Evolutionary conservation across 2,797 vertebrate species (phyloP).

Genomic region (Peromyscus nudipes): DNA sequence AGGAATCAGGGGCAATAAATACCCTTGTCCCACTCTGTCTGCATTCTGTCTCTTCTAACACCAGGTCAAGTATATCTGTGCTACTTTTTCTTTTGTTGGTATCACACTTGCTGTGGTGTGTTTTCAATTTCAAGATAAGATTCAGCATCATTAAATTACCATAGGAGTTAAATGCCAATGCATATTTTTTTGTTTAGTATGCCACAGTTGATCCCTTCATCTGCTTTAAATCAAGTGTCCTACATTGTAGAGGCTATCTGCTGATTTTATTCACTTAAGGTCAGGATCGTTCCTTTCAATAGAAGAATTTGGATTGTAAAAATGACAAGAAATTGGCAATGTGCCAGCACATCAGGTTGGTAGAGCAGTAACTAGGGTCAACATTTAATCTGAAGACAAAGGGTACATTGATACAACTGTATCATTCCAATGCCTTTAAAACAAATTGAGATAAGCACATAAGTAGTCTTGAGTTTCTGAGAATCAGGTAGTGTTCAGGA

Average conservation of each 20-base stretch:
- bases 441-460: fast-evolving
- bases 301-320: background rate
- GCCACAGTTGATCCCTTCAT: background rate
- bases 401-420: fast-evolving
- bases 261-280: background rate
- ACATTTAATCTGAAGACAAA: background rate
- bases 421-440: background rate
- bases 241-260: background rate
- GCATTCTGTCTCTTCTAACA: background rate
- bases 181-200: background rate
- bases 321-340: background rate
- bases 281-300: fast-evolving
- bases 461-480: background rate
- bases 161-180: background rate
- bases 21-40: background rate
- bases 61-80: background rate
- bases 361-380: background rate
- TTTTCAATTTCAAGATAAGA: background rate
- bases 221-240: background rate
- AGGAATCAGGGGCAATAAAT: background rate
- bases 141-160: background rate
- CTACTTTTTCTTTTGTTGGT: background rate
- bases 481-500: background rate
- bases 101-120: background rate
- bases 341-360: background rate